A percentile compares a stretch with the other conserved stretches of the same genome.
Conservation (phyloP, 2,888 invertebrate species). For the Meiosimyza decipiens region DNA sequence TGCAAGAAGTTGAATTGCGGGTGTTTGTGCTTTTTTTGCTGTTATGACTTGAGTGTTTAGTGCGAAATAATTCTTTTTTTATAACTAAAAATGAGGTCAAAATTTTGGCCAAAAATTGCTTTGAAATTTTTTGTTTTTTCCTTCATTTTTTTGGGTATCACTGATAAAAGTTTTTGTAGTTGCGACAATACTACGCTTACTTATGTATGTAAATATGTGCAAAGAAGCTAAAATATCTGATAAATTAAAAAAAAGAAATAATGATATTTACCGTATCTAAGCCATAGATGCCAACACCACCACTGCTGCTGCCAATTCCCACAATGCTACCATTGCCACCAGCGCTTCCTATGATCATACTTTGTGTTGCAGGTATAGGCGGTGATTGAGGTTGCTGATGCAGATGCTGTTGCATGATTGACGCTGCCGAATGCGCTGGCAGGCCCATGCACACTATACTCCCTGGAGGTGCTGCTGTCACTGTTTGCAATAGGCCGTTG, state of each 20-base stretch:
- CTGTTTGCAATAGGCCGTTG: constrained; percentile 58
- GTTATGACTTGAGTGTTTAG: no score
- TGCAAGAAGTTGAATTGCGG: constrained; percentile 4
- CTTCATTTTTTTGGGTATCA: background rate
- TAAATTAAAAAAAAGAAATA: background rate
- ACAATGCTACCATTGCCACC: constrained; percentile 60
- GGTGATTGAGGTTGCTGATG: constrained; percentile 48
- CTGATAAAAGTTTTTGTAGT: background rate
- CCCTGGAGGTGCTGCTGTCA: constrained; percentile 46
- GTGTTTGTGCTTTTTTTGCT: background rate
- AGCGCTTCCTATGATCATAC: constrained; percentile 42
- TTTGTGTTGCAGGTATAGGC: constrained; percentile 42
- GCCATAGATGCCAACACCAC: constrained; percentile 50
- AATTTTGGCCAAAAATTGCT: background rate
- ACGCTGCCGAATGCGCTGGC: constrained; percentile 49
- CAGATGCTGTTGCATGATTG: constrained; percentile 44
- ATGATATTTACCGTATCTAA: constrained; percentile 61
- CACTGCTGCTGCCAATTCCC: constrained; percentile 48
- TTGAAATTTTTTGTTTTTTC: no score
- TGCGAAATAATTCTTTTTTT: background rate
- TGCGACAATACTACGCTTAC: no score
- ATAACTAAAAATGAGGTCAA: background rate
- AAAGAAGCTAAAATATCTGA: background rate
- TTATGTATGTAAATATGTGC: background rate
- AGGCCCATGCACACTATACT: constrained; percentile 55